Evolutionary conservation across 2,797 vertebrate species (phyloP).

Genomic region (Microchirus variegatus): DNA sequence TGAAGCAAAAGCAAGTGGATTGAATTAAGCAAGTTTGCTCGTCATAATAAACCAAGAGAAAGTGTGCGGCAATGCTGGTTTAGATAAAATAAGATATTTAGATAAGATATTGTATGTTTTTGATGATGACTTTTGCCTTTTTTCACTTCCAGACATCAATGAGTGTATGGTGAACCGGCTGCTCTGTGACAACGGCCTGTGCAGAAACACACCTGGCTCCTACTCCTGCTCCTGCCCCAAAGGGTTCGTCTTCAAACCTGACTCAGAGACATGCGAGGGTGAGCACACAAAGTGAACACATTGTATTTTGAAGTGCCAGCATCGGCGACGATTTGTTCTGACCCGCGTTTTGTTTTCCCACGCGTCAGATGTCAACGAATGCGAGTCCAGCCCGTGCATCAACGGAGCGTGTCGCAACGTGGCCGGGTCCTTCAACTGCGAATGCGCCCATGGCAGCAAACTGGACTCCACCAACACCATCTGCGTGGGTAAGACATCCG

Average conservation of each 20-base stretch:
- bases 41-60: too few relatives aligned
- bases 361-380: conserved; percentile 93
- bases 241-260: conserved; percentile 83
- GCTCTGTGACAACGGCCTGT: conserved; percentile 95
- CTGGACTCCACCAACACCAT: conserved; percentile 94
- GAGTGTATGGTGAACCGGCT: conserved; percentile 93
- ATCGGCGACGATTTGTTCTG: conserved; percentile 27
- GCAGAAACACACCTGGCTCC: conserved; percentile 95
- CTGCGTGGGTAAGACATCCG: conserved; percentile 90
- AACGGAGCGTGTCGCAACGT: conserved; percentile 95
- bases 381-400: conserved; percentile 93
- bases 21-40: too few relatives aligned
- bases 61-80: too few relatives aligned
- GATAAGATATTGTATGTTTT: background rate
- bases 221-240: conserved; percentile 92
- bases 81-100: too few relatives aligned
- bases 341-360: conserved; percentile 44
- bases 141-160: conserved; percentile 88
- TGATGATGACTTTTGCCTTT: background rate
- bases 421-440: conserved; percentile 94
- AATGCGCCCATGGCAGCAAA: conserved; percentile 96
- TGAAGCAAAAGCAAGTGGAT: too few relatives aligned
- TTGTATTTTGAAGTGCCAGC: conserved; percentile 7
- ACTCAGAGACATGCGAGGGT: conserved; percentile 88
- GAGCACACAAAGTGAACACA: conserved; percentile 20